Base-by-base conservation (phyloP, 2,888 invertebrate species). In the Nomada fucata region DNA sequence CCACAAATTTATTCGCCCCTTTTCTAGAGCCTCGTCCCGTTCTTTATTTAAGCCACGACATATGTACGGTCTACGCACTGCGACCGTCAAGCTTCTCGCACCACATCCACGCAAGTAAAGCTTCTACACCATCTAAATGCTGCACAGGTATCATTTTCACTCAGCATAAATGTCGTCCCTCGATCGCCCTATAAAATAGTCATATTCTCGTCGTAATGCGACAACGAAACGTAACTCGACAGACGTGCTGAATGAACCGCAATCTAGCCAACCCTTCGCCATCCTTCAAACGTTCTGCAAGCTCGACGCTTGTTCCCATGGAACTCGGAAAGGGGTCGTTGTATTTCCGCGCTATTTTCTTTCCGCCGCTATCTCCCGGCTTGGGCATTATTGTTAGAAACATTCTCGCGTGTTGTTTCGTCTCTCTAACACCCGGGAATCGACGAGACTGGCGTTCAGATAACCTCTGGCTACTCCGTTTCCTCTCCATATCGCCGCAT, bases 311-410 rank as follows among this genome's bases (percentile, higher is more conserved):
- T n/a, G 18, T n/a, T 15, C 2, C 26, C 2, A 11, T 1, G 13
- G 15, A 20, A 64, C 18, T 42, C 20, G n/a, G 2, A 13, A 55
- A n/a, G 57, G 47, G 77, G 80, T 86, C 67, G 64, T 63, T 64
- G 69, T 7, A 75, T 76, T 76, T 68, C n/a, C 42, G 69, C 61
- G n/a, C 57, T 81, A 72, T 75, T 86, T 80, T 80, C 65, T 68
- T 29, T 42, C 18, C 9, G 2, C 4, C 23, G 26, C 44, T 85
- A 83, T 85, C 83, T 78, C 53, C 76, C 80, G 61, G 29, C 18
- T 52, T 52, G 76, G 65, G 52, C 84, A 76, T 78, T 83, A 81
- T 86, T 86, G 71, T 83, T 81, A 68, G 76, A 79, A 84, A 76
- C 61, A 63, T 69, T 57, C 59, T 50, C 20, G 55, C 69, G 53